Evolutionary conservation across 2,888 invertebrate genomes (phyloP).

Genomic region (Acronicta aceris): DNA sequence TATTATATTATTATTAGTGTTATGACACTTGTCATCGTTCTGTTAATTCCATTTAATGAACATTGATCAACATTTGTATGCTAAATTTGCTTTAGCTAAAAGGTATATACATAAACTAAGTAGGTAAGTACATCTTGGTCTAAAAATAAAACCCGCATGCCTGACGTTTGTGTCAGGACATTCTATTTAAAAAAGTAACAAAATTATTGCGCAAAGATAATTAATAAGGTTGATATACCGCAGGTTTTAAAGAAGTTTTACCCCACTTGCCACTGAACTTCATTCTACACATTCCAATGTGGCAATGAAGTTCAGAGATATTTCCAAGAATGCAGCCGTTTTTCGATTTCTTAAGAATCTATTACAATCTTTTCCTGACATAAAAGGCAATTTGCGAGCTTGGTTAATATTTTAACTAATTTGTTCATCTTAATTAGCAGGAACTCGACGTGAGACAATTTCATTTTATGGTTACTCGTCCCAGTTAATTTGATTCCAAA

Average conservation of each 20-base stretch:
- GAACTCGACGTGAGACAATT: conserved; percentile 33
- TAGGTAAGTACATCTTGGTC: no score
- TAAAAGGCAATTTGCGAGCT: conserved; percentile 31
- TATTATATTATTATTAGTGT: no score
- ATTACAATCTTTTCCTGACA: conserved; percentile 19
- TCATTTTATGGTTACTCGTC: conserved; percentile 52
- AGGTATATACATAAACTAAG: no score
- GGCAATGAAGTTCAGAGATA: conserved; percentile 10
- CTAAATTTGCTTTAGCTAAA: no score
- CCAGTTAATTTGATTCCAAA: conserved; percentile 62
- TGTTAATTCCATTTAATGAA: conserved; percentile 8
- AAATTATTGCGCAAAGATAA: no score
- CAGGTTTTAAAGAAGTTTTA: no score
- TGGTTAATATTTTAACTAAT: conserved; percentile 17
- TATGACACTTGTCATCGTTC: background rate
- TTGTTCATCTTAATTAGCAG: conserved; percentile 44
- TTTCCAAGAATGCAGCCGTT: conserved; percentile 14
- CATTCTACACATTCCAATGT: conserved; percentile 1
- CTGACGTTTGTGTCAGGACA: no score
- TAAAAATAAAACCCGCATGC: no score
- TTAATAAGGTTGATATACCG: no score
- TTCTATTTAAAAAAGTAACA: no score
- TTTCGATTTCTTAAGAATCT: conserved; percentile 14
- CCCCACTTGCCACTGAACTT: background rate
- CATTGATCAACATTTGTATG: no score